phyloP scores from a whole-genome alignment of 2,888 invertebrate species.

The Myathropa florea region DNA sequence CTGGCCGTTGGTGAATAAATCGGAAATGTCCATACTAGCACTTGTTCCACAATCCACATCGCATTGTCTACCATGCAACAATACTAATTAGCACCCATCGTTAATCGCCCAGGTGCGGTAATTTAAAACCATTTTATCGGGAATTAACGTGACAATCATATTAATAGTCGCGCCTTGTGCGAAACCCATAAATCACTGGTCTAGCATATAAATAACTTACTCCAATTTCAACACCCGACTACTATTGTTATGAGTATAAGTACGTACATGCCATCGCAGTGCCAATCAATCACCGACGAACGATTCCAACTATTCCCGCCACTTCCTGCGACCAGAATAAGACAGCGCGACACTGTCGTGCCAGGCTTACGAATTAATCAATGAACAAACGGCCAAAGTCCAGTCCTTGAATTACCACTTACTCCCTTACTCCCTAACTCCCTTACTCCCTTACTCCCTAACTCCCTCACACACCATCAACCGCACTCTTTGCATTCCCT shows the following conservation, averaged over 20 bases:
- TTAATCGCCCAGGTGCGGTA: slow-evolving; percentile 67
- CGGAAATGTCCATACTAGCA: slow-evolving; percentile 61
- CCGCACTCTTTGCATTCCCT: slow-evolving; percentile 2
- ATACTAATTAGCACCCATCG: slow-evolving; percentile 62
- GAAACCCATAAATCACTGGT: slow-evolving; percentile 64
- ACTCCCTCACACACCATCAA: background rate
- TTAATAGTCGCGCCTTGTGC: slow-evolving; percentile 67
- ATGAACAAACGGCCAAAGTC: slow-evolving; percentile 61
- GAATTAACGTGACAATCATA: slow-evolving; percentile 61
- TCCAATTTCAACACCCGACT: slow-evolving; percentile 69
- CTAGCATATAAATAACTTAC: slow-evolving; percentile 67
- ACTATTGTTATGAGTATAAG: slow-evolving; percentile 49
- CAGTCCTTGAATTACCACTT: slow-evolving; percentile 62
- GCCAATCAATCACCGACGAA: slow-evolving; percentile 62
- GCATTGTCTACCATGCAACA: slow-evolving; percentile 22
- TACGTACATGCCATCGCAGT: slow-evolving; percentile 33
- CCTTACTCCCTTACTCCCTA: slow-evolving; percentile 19
- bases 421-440: slow-evolving; percentile 11
- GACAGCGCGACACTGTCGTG: slow-evolving; percentile 67
- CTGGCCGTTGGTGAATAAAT: slow-evolving; percentile 61
- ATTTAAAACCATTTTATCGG: slow-evolving; percentile 71
- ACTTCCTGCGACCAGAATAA: slow-evolving; percentile 68
- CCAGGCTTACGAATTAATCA: slow-evolving; percentile 69
- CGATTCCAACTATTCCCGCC: slow-evolving; percentile 63
- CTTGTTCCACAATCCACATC: slow-evolving; percentile 40